These are phyloP conservation scores for Syngnathus typhle DNA, from an alignment of 2,113 vertebrate species.

Conservation along the genomic window DNA sequence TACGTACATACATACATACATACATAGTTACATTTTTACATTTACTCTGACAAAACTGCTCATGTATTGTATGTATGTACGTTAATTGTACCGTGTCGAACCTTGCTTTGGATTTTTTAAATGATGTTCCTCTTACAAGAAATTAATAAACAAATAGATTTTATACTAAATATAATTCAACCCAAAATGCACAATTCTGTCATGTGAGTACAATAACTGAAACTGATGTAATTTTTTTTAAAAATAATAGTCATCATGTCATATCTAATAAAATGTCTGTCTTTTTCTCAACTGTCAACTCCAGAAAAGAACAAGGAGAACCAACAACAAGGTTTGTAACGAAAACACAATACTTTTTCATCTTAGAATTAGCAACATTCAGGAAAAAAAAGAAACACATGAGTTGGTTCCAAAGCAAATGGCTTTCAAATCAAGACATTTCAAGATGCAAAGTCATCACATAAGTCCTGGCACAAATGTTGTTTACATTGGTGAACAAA, in stretches of 20 bases:
- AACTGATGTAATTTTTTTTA: neutral
- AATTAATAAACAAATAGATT: neutral
- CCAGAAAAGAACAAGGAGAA: slow-evolving; percentile 91
- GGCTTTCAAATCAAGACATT: neutral
- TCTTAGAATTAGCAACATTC: neutral
- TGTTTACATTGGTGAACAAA: neutral
- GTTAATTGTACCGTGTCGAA: neutral
- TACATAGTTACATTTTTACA: too few species aligned
- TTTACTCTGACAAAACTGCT: too few species aligned
- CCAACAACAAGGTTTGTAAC: slow-evolving; percentile 85
- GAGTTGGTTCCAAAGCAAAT: neutral
- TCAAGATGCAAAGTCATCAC: neutral
- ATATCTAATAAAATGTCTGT: slow-evolving; percentile 16
- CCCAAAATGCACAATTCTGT: neutral
- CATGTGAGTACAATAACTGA: neutral
- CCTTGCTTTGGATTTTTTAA: neutral
- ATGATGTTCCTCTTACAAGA: neutral
- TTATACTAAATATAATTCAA: neutral
- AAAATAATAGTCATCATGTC: neutral
- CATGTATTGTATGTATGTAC: too few species aligned
- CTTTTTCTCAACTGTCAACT: slow-evolving; percentile 56
- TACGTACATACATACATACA: neutral
- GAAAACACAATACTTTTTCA: neutral
- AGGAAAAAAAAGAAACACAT: neutral
- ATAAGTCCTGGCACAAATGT: neutral